phyloP scores from a whole-genome alignment of 2,797 vertebrate species.

The Crossoptilon crossoptilon region DNA sequence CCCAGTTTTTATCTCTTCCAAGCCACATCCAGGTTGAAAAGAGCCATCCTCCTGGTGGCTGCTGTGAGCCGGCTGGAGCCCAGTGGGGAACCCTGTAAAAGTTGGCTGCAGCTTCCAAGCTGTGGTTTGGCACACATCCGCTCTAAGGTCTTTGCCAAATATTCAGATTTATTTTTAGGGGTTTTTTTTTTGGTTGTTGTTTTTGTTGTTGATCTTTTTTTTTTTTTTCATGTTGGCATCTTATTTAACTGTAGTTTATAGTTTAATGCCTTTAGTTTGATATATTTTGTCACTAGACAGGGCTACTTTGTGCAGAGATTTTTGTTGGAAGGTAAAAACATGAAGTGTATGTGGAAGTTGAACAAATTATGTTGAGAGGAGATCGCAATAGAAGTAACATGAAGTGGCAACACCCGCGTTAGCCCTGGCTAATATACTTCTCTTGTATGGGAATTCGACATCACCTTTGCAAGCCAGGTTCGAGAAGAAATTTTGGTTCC shows the following conservation, averaged over 20 bases:
- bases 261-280: constrained; percentile 36
- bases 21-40: constrained; percentile 63
- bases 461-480: not conserved
- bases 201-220: not conserved
- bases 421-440: constrained; percentile 15
- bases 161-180: constrained; percentile 46
- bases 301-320: constrained; percentile 1
- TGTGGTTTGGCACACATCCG: constrained; percentile 79
- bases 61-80: constrained; percentile 23
- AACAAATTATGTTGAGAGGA: constrained; percentile 1
- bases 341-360: not conserved
- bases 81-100: constrained; percentile 66
- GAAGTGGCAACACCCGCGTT: not conserved
- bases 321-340: constrained; percentile 53
- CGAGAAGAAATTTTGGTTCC: not conserved
- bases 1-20: not conserved
- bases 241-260: constrained; percentile 58
- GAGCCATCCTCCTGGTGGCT: constrained; percentile 51
- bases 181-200: no score
- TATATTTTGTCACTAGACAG: constrained; percentile 41
- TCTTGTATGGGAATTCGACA: not conserved
- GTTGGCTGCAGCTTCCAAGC: constrained; percentile 66
- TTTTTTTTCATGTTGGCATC: constrained; percentile 73
- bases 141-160: constrained; percentile 69
- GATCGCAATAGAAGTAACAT: not conserved